Evolutionary conservation across 2,888 invertebrate species (phyloP), one percentile per base, ranked within the genome.

Genomic region (Eupithecia subfuscata): DNA sequence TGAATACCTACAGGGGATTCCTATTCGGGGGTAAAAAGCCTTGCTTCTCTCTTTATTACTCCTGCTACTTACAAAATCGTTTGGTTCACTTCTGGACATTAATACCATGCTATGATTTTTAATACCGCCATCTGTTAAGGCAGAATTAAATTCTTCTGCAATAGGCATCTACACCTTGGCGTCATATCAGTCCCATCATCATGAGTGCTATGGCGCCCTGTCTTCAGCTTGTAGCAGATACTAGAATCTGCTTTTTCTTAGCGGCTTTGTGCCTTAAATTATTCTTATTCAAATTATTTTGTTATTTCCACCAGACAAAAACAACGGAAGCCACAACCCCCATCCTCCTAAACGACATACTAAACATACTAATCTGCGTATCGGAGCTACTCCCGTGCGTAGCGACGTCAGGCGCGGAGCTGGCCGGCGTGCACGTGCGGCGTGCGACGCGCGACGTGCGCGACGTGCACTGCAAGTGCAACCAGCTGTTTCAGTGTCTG

Each of bases 401-500:
- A n/a, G 97, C 96, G 76, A 94, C 95, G 30, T 95, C 92, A 76
- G 96, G 96, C 4, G 95, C 96, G 0, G 93, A 93, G 72, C 93
- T 96, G 73, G 95, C 96, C 30, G 97, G 97, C 0, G 84, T 96
- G 14, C 95, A 95, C 60, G 88, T 95, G 25, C 94, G 92, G 74
- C 93, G 95, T 78, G 95, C 96, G 84, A 95, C 96, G 14, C 96
- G 97, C 79, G 96, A 97, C 71, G 96, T 97, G n/a, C 94, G 97
- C 68, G 98, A 98, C 82, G 96, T 98, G 18, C 98, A 98, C 85
- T 96, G 97, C 0, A 98, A 98, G 87, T 98, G 98, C 88, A 96
- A 97, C 82, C 97, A 98, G 84, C 91, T 98, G 69, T 96, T 97
- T 82, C 96, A 96, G 79, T 97, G 97, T 78, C 93, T 98, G 18